These are phyloP conservation scores for Hydrochoerus hydrochaeris DNA, from an alignment of 2,113 vertebrate species.

Conservation along the genomic window DNA sequence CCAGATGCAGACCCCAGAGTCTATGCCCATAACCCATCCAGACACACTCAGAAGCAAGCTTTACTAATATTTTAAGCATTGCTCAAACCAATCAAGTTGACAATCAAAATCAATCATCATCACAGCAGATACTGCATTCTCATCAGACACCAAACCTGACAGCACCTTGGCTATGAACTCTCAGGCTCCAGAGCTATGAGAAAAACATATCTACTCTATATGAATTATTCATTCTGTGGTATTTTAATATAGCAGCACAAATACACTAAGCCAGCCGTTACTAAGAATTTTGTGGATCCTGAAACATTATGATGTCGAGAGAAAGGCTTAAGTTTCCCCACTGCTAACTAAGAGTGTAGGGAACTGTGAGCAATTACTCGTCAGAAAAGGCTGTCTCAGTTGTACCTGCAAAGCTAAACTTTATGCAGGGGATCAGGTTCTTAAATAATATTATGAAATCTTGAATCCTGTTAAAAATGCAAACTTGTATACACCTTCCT, in stretches of 20 bases:
- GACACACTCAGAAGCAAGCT: neutral
- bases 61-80: neutral
- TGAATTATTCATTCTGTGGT: too few species aligned
- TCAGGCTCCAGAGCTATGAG: neutral
- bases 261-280: neutral
- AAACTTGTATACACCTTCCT: neutral
- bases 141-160: neutral
- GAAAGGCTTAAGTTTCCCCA: neutral
- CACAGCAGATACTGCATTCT: neutral
- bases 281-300: neutral
- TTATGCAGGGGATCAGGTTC: neutral
- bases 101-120: neutral
- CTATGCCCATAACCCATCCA: neutral
- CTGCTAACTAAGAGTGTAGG: neutral
- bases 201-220: neutral
- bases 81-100: neutral
- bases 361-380: neutral
- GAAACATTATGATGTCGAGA: neutral
- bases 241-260: neutral
- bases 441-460: slow-evolving; percentile 25
- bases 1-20: neutral
- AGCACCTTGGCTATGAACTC: neutral
- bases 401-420: neutral
- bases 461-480: slow-evolving; percentile 27
- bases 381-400: neutral